Conservation (phyloP, 2,113 vertebrate genomes). For the Mellivora capensis region DNA sequence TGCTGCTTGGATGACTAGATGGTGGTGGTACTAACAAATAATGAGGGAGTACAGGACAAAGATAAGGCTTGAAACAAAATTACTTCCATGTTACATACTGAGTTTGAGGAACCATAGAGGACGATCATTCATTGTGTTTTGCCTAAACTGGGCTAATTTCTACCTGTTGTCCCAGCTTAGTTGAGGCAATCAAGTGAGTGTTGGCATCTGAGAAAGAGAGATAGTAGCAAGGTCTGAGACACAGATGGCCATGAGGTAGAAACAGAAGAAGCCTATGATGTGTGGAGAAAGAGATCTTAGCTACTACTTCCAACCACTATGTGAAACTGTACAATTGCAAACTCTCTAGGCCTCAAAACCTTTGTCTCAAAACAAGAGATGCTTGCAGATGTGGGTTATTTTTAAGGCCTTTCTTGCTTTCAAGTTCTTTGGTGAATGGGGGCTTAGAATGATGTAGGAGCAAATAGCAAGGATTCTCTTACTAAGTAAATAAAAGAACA, state of each 20-base stretch:
- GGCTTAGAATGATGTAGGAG: neutral
- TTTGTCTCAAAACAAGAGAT: neutral
- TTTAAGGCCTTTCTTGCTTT: neutral
- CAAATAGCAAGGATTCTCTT: neutral
- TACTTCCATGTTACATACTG: neutral
- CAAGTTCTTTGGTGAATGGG: neutral
- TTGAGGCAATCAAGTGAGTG: neutral
- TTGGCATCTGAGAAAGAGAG: neutral
- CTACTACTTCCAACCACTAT: neutral
- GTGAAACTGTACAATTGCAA: neutral
- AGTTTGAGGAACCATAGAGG: neutral
- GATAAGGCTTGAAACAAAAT: neutral
- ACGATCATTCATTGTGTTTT: neutral
- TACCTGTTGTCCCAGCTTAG: neutral
- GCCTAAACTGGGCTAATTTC: neutral
- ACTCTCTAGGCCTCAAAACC: neutral
- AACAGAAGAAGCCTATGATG: neutral
- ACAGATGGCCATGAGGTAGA: neutral
- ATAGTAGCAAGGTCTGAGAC: neutral
- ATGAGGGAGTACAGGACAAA: neutral
- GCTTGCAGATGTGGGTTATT: neutral
- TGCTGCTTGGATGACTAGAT: neutral
- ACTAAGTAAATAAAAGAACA: neutral
- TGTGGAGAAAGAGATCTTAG: neutral
- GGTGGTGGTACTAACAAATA: neutral